phyloP scores from a whole-genome alignment of 2,113 vertebrate species.

The Callipepla californica region DNA sequence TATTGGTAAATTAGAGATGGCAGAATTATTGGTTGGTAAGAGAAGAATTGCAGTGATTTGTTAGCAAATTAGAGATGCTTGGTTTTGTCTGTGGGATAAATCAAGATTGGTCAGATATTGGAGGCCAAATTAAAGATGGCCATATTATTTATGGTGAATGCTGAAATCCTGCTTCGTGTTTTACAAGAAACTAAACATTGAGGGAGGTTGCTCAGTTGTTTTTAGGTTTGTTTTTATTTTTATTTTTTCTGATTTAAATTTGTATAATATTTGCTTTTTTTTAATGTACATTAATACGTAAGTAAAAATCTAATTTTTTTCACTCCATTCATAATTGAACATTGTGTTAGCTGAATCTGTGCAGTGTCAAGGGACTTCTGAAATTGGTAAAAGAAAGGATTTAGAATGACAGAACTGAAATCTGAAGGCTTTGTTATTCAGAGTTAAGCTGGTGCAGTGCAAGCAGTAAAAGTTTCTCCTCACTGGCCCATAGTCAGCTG shows the following conservation, averaged over 20 bases:
- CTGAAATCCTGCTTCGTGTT: slow-evolving; percentile 39
- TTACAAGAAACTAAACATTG: slow-evolving; percentile 29
- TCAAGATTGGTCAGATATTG: slow-evolving; percentile 74
- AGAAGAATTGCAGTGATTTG: slow-evolving; percentile 78
- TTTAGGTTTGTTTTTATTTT: background rate
- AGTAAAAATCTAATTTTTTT: background rate
- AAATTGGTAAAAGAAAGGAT: slow-evolving; percentile 2
- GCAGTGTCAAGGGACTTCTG: background rate
- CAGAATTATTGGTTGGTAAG: slow-evolving; percentile 85
- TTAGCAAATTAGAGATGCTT: slow-evolving; percentile 81
- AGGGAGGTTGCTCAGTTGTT: background rate
- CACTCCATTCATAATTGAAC: background rate
- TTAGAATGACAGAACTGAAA: background rate
- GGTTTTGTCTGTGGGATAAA: slow-evolving; percentile 79
- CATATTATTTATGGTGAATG: slow-evolving; percentile 75
- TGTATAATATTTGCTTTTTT: background rate
- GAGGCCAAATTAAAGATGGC: slow-evolving; percentile 80
- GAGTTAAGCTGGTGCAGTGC: background rate
- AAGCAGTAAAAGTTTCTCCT: background rate
- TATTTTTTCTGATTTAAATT: background rate
- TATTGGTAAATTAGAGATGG: slow-evolving; percentile 85
- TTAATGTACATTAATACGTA: background rate
- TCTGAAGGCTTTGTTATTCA: background rate
- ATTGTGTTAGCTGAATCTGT: background rate
- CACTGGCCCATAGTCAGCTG: background rate